Base-by-base conservation (phyloP, 2,113 vertebrate species). In the Haliaeetus leucogaster region DNA sequence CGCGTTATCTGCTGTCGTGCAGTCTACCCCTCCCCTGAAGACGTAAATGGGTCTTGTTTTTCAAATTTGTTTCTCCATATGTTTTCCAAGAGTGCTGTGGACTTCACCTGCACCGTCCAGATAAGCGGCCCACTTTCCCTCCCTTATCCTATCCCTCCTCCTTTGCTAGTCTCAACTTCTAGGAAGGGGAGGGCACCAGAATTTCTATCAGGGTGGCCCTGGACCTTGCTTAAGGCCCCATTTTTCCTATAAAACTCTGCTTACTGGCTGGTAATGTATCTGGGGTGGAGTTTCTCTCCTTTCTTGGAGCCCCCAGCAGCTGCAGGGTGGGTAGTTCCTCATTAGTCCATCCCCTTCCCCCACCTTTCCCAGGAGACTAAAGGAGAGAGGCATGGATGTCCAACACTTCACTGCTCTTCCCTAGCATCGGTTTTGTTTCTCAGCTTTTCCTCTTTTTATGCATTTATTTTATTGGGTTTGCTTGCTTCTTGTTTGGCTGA, bases 41-140 rank as follows among this genome's bases (percentile, higher is more conserved):
- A 89, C 58, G 56, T 89, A 93, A 94, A 91, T 65, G 25, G 9
- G 45, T 72, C 84, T 95, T 96, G 91, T 96, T 96, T 97, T 97
- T 89, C 50, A 59, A 20, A 9, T 73, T 56, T 93, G 48, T 89
- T 85, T 82, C 85, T 92, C 66, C 27, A 1, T 58, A 3, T 8
- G 23, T 82, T 91, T 94, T 80, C 74, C 29, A 19, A 48, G 63
- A 30, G 50, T 36, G 66, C 74, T 82, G 70, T 30, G 71, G 62
- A 52, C 62, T 66, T 95, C 89, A 96, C 91, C 89, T 97, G 96
- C 89, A 55, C 47, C 0, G 9, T 61, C 23, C 58, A 93, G 97
- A 97, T 97, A 97, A 97, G 95, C 42, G 80, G 25, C 7, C 5
- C 25, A 16, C 50, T 91, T 84, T 82, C 93, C 42, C 23, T 65